Conservation (phyloP, 1,140 invertebrate species). For the Marisa cornuarietis region DNA sequence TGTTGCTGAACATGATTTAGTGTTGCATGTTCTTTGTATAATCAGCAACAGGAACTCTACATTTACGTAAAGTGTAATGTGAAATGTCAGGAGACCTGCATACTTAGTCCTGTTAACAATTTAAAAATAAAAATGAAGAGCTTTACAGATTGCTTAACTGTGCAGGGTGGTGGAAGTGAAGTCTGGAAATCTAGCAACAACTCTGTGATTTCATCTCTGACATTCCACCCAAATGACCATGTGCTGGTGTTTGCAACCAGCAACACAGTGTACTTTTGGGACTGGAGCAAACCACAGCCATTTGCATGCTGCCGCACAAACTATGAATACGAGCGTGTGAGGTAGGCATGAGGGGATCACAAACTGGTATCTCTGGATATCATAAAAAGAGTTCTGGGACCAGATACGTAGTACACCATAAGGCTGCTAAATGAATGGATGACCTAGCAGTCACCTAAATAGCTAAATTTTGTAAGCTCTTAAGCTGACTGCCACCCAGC, state of each 20-base stretch:
- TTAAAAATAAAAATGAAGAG: background rate
- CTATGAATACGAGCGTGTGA: constrained; percentile 61
- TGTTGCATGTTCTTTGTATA: background rate
- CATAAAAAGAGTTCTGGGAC: too few relatives aligned
- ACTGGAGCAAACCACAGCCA: constrained; percentile 83
- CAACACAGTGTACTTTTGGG: constrained; percentile 90
- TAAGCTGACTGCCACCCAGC: too few relatives aligned
- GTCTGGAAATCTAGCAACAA: constrained; percentile 77
- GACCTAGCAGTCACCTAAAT: too few relatives aligned
- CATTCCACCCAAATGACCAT: constrained; percentile 85
- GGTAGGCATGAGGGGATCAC: constrained; percentile 67
- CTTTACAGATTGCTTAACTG: constrained; percentile 26
- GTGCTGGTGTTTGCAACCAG: constrained; percentile 85
- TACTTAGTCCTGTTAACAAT: too few relatives aligned
- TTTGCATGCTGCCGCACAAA: constrained; percentile 72
- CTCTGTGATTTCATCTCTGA: constrained; percentile 81
- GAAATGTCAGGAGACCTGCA: too few relatives aligned
- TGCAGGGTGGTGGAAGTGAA: constrained; percentile 81
- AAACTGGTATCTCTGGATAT: constrained; percentile 47
- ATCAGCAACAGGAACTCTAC: background rate
- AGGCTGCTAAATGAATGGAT: background rate
- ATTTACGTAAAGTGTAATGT: background rate
- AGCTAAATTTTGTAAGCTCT: too few relatives aligned
- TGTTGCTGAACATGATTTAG: background rate
- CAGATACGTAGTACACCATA: too few relatives aligned